These are phyloP conservation scores for Romanomermis culicivorax DNA, from an alignment of 2,888 invertebrate species.

Conservation along the genomic window DNA sequence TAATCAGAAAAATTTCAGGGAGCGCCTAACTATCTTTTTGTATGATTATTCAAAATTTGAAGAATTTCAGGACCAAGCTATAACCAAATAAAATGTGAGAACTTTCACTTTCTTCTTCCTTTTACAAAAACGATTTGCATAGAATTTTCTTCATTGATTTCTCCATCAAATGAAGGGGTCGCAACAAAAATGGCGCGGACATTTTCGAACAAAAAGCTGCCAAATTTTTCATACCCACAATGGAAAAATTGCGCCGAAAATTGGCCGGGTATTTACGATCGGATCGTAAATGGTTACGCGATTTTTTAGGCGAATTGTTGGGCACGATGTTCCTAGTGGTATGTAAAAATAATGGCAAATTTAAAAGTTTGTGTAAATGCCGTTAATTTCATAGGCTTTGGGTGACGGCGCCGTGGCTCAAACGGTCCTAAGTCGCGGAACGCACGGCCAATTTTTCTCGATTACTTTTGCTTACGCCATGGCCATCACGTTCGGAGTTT, in stretches of 20 bases:
- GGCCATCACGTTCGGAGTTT: conserved; percentile 35
- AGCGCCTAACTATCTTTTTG: too few species aligned
- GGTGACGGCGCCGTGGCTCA: conserved; percentile 33
- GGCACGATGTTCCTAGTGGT: background rate
- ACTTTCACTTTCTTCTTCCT: too few species aligned
- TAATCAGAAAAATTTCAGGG: too few species aligned
- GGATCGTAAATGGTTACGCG: background rate
- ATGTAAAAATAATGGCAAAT: too few species aligned
- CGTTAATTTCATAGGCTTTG: conserved; percentile 22
- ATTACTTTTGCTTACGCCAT: conserved; percentile 35
- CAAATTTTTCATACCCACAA: background rate
- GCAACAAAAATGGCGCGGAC: too few species aligned
- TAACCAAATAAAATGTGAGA: too few species aligned
- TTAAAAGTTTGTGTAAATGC: background rate
- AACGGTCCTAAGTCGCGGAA: conserved; percentile 25
- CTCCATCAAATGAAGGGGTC: too few species aligned
- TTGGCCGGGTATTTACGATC: background rate
- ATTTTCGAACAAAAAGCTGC: too few species aligned
- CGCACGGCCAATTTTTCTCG: conserved; percentile 25
- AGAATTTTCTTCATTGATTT: too few species aligned
- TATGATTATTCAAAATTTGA: too few species aligned
- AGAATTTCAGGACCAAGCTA: too few species aligned
- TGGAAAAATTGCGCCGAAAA: background rate
- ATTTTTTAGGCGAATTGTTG: background rate
- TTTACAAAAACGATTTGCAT: too few species aligned